phyloP scores from a whole-genome alignment of 2,797 vertebrate species.

The Huso huso region DNA sequence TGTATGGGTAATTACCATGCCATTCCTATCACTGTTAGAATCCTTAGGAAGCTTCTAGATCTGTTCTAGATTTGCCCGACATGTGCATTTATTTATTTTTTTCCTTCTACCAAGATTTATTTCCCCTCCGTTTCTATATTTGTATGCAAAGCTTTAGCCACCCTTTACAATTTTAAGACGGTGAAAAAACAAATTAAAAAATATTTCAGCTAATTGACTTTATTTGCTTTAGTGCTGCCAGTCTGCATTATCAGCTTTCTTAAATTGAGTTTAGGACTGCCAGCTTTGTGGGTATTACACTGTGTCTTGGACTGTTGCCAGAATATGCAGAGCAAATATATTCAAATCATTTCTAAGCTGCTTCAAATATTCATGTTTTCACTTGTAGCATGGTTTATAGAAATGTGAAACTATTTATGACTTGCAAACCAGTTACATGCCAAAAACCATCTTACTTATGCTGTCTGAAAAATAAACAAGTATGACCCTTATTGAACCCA shows the following conservation, averaged over 20 bases:
- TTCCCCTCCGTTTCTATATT: conserved; percentile 44
- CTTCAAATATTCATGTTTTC: conserved; percentile 87
- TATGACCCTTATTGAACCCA: conserved; percentile 24
- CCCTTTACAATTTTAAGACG: conserved; percentile 51
- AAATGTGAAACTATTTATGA: conserved; percentile 76
- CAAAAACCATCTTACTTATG: conserved; percentile 64
- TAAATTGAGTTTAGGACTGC: conserved; percentile 74
- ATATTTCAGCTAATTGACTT: conserved; percentile 71
- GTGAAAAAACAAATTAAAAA: conserved; percentile 61
- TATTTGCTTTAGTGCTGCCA: conserved; percentile 72
- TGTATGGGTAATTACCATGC: no score
- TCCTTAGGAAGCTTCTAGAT: no score
- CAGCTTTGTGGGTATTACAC: conserved; percentile 72
- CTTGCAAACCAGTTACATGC: conserved; percentile 71
- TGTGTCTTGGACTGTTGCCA: conserved; percentile 70
- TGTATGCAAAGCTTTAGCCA: conserved; percentile 43
- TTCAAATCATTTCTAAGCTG: conserved; percentile 85
- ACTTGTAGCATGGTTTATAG: conserved; percentile 74
- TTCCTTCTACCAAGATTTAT: conserved; percentile 38
- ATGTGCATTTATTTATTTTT: neutral
- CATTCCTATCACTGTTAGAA: no score
- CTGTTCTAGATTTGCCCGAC: conserved; percentile 14
- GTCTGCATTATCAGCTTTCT: conserved; percentile 65
- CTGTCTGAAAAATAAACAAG: conserved; percentile 58
- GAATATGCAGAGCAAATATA: conserved; percentile 72